Conservation (phyloP, 2,888 invertebrate genomes). For the Terebella lapidaria region DNA sequence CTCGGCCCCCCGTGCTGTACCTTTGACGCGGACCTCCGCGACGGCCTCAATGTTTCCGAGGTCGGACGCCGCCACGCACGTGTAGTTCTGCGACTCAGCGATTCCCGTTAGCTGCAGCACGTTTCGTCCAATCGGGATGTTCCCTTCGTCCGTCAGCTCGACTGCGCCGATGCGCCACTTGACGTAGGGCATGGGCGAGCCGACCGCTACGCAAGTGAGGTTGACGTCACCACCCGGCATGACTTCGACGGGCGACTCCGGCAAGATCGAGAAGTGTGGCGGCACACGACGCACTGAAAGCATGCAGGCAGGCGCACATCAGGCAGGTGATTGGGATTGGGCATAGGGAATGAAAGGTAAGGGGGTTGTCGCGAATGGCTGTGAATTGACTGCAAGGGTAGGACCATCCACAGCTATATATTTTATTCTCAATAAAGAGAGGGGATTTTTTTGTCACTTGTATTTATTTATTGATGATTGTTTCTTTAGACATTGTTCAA, state of each 20-base stretch:
- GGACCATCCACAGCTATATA: no score
- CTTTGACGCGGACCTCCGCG: constrained; percentile 90
- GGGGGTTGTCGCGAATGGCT: no score
- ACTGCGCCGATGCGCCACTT: constrained; percentile 57
- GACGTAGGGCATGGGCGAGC: constrained; percentile 96
- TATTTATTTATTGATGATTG: no score
- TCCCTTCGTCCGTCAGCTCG: constrained; percentile 74
- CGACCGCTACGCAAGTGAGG: constrained; percentile 92
- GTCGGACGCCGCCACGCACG: constrained; percentile 91
- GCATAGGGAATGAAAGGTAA: no score
- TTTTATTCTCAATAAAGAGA: no score
- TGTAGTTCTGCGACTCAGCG: constrained; percentile 90
- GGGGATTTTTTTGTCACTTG: no score
- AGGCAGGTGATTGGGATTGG: no score
- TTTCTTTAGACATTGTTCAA: no score
- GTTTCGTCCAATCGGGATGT: constrained; percentile 64
- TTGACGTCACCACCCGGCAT: constrained; percentile 87
- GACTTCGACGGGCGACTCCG: constrained; percentile 79
- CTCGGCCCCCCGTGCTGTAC: no score
- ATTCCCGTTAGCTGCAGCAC: constrained; percentile 81
- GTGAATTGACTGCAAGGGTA: no score
- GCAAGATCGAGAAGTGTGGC: constrained; percentile 90
- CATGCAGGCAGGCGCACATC: no score
- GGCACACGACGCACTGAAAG: constrained; percentile 82
- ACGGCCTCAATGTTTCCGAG: constrained; percentile 85